Conservation (phyloP, 2,113 vertebrate species). For the Haliaeetus leucogaster region DNA sequence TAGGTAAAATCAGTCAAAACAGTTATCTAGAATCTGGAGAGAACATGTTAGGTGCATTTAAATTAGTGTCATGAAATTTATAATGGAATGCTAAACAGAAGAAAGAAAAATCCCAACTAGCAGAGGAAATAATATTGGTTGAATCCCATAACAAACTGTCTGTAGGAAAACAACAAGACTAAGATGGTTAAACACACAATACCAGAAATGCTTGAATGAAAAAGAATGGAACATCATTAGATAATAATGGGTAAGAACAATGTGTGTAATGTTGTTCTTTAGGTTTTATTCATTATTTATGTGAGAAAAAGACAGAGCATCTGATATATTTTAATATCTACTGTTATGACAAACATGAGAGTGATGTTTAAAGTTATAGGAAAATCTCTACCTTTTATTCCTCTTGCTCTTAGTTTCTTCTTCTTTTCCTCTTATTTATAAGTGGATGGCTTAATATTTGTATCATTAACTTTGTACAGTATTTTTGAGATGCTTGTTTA, state of each 20-base stretch:
- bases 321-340: not conserved
- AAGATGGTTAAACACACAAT: not conserved
- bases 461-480: not conserved
- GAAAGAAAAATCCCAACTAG: not conserved
- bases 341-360: not conserved
- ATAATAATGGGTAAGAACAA: slow-evolving; percentile 19
- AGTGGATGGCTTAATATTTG: not conserved
- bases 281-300: slow-evolving; percentile 7
- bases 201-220: not conserved
- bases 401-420: not conserved
- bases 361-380: not conserved
- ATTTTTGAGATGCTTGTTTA: slow-evolving; percentile 1
- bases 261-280: not conserved
- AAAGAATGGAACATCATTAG: not conserved
- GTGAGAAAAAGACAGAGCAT: not conserved
- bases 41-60: not conserved
- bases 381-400: not conserved
- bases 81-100: not conserved
- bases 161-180: not conserved
- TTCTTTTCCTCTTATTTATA: not conserved
- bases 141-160: not conserved
- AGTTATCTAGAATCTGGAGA: not conserved
- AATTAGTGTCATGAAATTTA: not conserved
- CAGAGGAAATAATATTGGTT: not conserved
- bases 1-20: slow-evolving; percentile 16